These are phyloP conservation scores for Noctua janthina DNA, from an alignment of 2,888 invertebrate genomes.

Conservation along the genomic window DNA sequence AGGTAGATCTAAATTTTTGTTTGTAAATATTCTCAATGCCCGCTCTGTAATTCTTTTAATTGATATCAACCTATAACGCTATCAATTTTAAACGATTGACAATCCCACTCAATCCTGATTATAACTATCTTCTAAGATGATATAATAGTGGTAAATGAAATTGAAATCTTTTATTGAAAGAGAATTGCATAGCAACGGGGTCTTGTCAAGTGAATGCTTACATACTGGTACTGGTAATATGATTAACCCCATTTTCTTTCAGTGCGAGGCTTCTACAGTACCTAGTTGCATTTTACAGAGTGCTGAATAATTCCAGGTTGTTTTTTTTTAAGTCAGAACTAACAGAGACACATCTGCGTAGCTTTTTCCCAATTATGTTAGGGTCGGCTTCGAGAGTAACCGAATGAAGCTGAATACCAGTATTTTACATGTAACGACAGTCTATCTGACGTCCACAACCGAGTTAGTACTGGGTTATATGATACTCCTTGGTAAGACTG, in stretches of 20 bases:
- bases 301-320: background rate
- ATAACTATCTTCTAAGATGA: background rate
- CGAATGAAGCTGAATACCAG: background rate
- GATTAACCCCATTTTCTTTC: conserved; percentile 23
- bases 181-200: background rate
- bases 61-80: too few species aligned
- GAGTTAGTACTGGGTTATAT: background rate
- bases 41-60: too few species aligned
- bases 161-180: background rate
- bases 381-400: background rate
- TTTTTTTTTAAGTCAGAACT: background rate
- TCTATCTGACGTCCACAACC: background rate
- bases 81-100: too few species aligned
- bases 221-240: conserved; percentile 6
- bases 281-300: background rate
- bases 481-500: too few species aligned
- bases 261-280: conserved; percentile 21
- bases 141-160: background rate
- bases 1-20: too few species aligned
- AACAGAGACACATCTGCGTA: background rate
- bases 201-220: conserved; percentile 2
- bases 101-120: too few species aligned
- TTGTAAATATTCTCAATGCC: too few species aligned
- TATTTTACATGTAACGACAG: background rate
- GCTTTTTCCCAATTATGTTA: background rate